Conservation (phyloP, 2,888 invertebrate species). For the Andrena flavipes region DNA sequence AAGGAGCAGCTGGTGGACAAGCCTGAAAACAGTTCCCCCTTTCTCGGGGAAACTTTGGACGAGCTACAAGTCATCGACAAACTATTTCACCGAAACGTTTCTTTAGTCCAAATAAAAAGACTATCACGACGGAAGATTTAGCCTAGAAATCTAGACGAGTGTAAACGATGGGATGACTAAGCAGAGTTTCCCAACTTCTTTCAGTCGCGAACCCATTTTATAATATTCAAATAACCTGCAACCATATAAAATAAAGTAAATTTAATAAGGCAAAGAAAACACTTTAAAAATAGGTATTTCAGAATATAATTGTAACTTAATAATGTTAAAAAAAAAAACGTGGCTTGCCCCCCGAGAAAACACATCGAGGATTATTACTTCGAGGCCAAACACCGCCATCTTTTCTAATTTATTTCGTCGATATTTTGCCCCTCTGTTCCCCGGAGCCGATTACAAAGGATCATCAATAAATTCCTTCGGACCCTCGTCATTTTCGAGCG, state of each 20-base stretch:
- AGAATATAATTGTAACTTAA: too few species aligned
- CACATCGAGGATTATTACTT: not conserved
- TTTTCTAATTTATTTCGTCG: not conserved
- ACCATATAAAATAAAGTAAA: too few species aligned
- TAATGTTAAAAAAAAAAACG: too few species aligned
- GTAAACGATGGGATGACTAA: too few species aligned
- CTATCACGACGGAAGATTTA: not conserved
- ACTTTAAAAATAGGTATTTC: too few species aligned
- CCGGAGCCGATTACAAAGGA: constrained; percentile 8
- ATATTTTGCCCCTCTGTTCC: not conserved
- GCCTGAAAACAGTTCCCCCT: constrained; percentile 2
- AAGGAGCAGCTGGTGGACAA: constrained; percentile 34
- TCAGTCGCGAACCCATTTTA: too few species aligned
- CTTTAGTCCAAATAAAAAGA: not conserved
- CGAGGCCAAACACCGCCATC: not conserved
- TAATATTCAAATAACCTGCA: too few species aligned
- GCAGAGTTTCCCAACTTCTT: too few species aligned
- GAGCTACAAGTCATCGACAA: not conserved
- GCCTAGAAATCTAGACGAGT: not conserved
- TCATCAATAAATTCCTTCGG: constrained; percentile 1
- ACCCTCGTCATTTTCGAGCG: not conserved
- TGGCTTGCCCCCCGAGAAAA: too few species aligned
- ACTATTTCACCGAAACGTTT: constrained; percentile 18
- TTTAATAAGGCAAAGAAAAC: too few species aligned
- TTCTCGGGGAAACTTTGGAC: constrained; percentile 1